Conservation (phyloP, 2,888 invertebrate species). For the Drosophila prolongata region DNA sequence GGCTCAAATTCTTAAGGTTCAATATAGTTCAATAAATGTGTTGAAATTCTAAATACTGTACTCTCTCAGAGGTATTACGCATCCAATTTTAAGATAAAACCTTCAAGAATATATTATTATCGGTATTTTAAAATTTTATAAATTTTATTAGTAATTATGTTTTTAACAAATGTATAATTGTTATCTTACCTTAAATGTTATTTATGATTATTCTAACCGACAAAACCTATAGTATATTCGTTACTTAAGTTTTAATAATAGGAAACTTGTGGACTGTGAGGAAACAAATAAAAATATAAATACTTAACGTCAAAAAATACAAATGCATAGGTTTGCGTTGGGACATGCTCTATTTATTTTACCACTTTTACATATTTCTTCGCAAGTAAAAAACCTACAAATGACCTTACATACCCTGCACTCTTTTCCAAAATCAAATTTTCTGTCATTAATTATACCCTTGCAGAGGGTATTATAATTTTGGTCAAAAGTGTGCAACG, state of each 20-base stretch:
- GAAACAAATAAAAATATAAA: not conserved
- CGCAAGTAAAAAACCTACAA: no score
- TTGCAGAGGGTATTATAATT: no score
- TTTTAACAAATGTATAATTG: not conserved
- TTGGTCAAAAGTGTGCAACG: no score
- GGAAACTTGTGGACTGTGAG: slow-evolving; percentile 1
- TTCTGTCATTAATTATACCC: no score
- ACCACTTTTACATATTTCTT: no score
- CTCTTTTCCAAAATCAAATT: no score
- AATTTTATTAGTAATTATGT: not conserved
- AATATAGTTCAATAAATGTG: not conserved
- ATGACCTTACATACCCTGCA: no score
- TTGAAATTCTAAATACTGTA: not conserved
- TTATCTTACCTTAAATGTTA: not conserved
- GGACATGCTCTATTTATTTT: no score
- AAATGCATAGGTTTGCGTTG: not conserved
- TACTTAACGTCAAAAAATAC: not conserved
- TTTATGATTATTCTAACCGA: not conserved
- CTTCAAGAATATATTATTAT: not conserved
- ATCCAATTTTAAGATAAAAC: not conserved
- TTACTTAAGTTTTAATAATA: slow-evolving; percentile 1
- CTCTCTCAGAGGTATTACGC: not conserved
- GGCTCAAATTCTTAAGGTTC: not conserved
- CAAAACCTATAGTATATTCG: not conserved
- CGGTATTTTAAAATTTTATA: not conserved